A percentile compares a stretch with the other conserved stretches of the same genome.
These are phyloP conservation scores for Trematomus loennbergii DNA, from an alignment of 2,113 vertebrate species.

Conservation along the genomic window DNA sequence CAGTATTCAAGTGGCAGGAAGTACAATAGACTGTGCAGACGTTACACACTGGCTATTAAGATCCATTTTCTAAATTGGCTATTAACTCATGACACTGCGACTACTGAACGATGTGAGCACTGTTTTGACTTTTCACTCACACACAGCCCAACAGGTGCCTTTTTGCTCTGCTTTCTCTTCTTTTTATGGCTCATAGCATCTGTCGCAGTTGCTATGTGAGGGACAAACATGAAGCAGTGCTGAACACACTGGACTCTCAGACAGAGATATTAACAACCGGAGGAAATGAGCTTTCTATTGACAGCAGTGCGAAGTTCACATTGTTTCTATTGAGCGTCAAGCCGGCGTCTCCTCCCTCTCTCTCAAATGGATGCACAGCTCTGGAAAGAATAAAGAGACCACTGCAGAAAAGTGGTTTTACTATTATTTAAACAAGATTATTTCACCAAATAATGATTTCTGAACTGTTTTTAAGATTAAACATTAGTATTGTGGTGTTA, in stretches of 20 bases:
- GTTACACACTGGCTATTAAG: too few relatives aligned
- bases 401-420: too few relatives aligned
- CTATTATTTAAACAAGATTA: too few relatives aligned
- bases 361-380: not conserved
- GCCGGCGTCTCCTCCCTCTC: not conserved
- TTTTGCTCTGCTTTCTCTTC: not conserved
- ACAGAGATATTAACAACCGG: slow-evolving; percentile 44
- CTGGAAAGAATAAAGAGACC: too few relatives aligned
- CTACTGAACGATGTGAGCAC: too few relatives aligned
- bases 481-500: too few relatives aligned
- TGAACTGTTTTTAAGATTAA: too few relatives aligned
- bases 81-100: too few relatives aligned
- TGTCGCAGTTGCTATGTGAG: slow-evolving; percentile 66
- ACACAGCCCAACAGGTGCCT: slow-evolving; percentile 19
- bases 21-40: too few relatives aligned
- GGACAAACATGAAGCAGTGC: slow-evolving; percentile 56
- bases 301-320: slow-evolving; percentile 65
- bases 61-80: too few relatives aligned
- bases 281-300: slow-evolving; percentile 75
- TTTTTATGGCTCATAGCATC: slow-evolving; percentile 68
- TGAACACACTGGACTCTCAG: slow-evolving; percentile 7
- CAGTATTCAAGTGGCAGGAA: too few relatives aligned
- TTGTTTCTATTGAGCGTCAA: slow-evolving; percentile 49
- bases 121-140: not conserved
- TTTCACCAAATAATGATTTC: too few relatives aligned